phyloP scores from a whole-genome alignment of 2,888 invertebrate genomes.

The Fabriciana adippe region DNA sequence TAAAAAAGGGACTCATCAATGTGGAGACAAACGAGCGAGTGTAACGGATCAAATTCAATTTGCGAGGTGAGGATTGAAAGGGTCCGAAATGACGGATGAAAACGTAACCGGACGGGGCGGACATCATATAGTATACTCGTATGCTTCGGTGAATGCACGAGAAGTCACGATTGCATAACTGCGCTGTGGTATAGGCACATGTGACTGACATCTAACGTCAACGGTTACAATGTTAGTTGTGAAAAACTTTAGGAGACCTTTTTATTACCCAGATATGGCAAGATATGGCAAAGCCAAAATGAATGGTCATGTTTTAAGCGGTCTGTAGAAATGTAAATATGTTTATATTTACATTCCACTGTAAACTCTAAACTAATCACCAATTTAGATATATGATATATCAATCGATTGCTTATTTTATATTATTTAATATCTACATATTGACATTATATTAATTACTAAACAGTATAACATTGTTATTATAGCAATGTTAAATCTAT shows the following conservation, averaged over 20 bases:
- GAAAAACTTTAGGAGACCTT: neutral
- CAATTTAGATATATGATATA: too few relatives aligned
- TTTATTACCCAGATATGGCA: neutral
- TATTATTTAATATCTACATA: too few relatives aligned
- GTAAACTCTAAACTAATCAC: too few relatives aligned
- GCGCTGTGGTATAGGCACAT: conserved; percentile 21
- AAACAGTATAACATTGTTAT: too few relatives aligned
- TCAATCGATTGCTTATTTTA: too few relatives aligned
- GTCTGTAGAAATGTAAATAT: too few relatives aligned
- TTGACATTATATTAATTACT: too few relatives aligned
- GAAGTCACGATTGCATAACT: conserved; percentile 31
- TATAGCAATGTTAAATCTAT: too few relatives aligned
- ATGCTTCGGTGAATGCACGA: conserved; percentile 28
- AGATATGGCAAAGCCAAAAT: neutral
- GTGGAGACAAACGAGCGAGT: conserved; percentile 68
- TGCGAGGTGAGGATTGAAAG: conserved; percentile 75
- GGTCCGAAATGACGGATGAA: conserved; percentile 71
- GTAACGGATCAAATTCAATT: conserved; percentile 80
- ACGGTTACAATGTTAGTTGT: conserved; percentile 2
- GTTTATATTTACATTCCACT: too few relatives aligned
- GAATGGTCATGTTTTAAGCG: too few relatives aligned
- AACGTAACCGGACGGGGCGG: conserved; percentile 38
- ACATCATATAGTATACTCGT: conserved; percentile 5
- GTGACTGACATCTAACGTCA: conserved; percentile 29
- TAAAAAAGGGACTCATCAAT: conserved; percentile 62